Base-by-base conservation (phyloP, 2,888 invertebrate genomes). In the Anthrax anthrax region DNA sequence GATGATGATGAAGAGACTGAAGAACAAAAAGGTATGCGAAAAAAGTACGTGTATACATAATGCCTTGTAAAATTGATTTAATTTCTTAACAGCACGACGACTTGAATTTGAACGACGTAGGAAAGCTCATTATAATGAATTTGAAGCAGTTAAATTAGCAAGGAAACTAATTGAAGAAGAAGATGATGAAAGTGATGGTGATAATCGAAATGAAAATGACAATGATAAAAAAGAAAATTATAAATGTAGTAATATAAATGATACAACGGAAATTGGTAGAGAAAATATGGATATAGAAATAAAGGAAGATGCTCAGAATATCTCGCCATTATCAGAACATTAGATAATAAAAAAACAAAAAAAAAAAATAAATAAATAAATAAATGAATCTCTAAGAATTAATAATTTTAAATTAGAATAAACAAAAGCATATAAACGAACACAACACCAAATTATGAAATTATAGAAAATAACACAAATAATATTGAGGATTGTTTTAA, bases 121-220 rank as follows among this genome's bases (percentile, higher is more conserved):
- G 51, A 96, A 94, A 74, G 82, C 86, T 58, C 98, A 98, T 62
- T 98, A 98, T 70, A 94, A 96, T 68, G 98, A 98, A 69, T 97
- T 88, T 68, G 84, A 92, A 69, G 95, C 94, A 1, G 82, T 96
- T 9, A 87, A 91, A 67, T 68, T 94, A 60, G 94, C 95, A 19
- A 77, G 91, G 56, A 86, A 94, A 67, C 72, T 95, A 54, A 78
- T 95, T 72, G 81, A 88, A 55, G 86, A 92, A 61, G 94, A 94
- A 48, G 85, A 86, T 27, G 89, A 88, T 2, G 88, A 88, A 1
- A 87, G 84, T 2, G 80, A 80, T 0, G 79, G 80, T 1, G 75
- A 73, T 1, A 70, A 55, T 2, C 23, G 23, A 23, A 70, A 55
- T 2, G 29, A 29, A 10, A 29, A 29, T 29, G 23, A 27, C 5